Evolutionary conservation across 2,113 vertebrate genomes (phyloP).

Genomic region (Antennarius striatus): DNA sequence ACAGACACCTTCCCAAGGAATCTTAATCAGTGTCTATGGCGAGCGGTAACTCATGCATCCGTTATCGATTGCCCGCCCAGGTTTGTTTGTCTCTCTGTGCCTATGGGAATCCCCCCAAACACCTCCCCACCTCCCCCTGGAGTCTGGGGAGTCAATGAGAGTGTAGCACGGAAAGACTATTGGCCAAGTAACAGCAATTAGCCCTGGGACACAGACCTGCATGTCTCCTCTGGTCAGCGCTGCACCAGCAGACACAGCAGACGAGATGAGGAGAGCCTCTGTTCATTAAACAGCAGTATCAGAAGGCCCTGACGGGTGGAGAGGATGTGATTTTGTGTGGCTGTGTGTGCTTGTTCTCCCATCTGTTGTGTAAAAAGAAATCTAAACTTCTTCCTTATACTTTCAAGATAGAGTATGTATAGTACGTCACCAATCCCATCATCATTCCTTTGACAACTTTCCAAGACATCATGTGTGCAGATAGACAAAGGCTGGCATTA

Average conservation of each 20-base stretch:
- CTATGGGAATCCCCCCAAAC: constrained; percentile 48
- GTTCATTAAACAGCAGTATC: constrained; percentile 61
- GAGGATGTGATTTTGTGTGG: constrained; percentile 20
- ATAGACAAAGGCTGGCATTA: too few relatives aligned
- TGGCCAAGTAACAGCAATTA: constrained; percentile 73
- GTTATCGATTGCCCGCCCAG: constrained; percentile 71
- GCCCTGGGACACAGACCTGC: constrained; percentile 62
- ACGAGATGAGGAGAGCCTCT: constrained; percentile 34
- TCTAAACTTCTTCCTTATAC: too few relatives aligned
- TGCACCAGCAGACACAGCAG: constrained; percentile 29
- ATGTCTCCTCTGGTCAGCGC: constrained; percentile 61
- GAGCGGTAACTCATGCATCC: constrained; percentile 69
- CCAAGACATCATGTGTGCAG: too few relatives aligned
- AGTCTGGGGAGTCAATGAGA: constrained; percentile 71
- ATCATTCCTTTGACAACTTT: too few relatives aligned
- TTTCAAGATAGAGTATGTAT: too few relatives aligned
- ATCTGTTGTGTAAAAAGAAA: too few relatives aligned
- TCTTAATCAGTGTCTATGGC: constrained; percentile 69
- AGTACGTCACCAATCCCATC: too few relatives aligned
- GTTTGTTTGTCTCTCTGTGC: constrained; percentile 77
- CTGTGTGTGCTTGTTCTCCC: neutral
- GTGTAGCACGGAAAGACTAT: constrained; percentile 60
- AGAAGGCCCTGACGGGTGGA: constrained; percentile 48
- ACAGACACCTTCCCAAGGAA: constrained; percentile 43
- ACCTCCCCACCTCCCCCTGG: constrained; percentile 17